Base-by-base conservation (phyloP, 2,888 invertebrate genomes). In the Pyralis farinalis region DNA sequence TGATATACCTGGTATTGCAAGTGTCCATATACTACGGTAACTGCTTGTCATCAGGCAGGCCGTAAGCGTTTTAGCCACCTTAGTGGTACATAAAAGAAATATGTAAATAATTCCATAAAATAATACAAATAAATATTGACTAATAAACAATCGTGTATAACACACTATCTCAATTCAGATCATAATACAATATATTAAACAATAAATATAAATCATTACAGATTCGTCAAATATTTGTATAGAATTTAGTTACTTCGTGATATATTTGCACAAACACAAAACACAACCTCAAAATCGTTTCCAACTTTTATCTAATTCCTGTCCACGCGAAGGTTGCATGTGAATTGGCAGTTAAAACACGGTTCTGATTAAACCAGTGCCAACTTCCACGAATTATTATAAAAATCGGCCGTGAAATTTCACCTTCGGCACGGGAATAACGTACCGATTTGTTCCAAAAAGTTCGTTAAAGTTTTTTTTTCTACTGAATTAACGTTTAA, bases 391-490 rank as follows among this genome's bases (percentile, higher is more conserved):
- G 76, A 79, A 78, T 79, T 73, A 81, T 51, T 75, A 73, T 71
- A 82, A 85, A 85, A 86, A 87, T 84, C 82, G 81, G 63, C 86
- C 86, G 76, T 88, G 85, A 87, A 88, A 88, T 86, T 82, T 81
- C 63, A 55, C 71, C 73, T 84, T 79, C 63, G 75, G 60, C 68
- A 69, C 72, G 73, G 73, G 55, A 65, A 66, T 69, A 63, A 66
- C 61, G 60, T 70, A 66, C 56, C 52, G 56, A 60, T 59, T 58
- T 46, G 56, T 58, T 57, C 51, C 50, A 38, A 53, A 55, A 60
- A 56, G 57, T 60, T 64, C 69, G 68, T 75, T 79, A 68, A 51
- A 49, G 47, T 49, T 60, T 65, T 70, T 66, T 64, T 58, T 34
- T n/a, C 3, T 52, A 33, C 41, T 51, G 25, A 25, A 25, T 25